Evolutionary conservation across 2,113 vertebrate species (phyloP).

Genomic region (Chaetura pelagica): DNA sequence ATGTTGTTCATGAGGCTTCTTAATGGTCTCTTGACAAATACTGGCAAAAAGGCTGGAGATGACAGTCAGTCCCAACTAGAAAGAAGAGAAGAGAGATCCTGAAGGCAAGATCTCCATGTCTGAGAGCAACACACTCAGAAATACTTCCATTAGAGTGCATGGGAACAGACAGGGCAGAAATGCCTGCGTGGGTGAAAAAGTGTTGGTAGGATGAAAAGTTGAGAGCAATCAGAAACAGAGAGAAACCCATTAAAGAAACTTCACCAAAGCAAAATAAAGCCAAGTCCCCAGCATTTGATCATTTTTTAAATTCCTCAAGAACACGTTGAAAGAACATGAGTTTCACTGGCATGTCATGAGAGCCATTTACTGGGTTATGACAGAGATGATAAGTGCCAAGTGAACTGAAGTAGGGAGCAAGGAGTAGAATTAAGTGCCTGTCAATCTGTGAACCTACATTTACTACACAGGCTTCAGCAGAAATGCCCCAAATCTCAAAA

Average conservation of each 20-base stretch:
- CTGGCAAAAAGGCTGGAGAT: neutral
- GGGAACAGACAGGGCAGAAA: neutral
- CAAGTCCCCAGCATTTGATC: neutral
- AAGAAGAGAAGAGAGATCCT: neutral
- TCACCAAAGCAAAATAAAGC: neutral
- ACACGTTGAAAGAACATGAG: neutral
- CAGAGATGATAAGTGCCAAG: neutral
- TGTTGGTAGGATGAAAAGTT: neutral
- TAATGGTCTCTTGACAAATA: neutral
- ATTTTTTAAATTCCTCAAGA: neutral
- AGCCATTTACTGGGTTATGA: neutral
- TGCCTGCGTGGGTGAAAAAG: fast-evolving
- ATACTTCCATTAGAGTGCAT: neutral
- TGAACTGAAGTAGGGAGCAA: neutral
- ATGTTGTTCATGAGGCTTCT: neutral
- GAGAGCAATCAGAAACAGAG: neutral
- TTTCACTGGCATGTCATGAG: neutral
- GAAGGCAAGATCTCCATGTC: neutral
- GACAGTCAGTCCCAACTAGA: no score
- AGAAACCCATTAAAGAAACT: neutral
- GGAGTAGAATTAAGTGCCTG: neutral
- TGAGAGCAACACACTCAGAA: neutral
- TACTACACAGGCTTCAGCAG: neutral
- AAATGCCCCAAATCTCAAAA: neutral
- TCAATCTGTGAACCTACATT: neutral